Evolutionary conservation across 2,113 vertebrate genomes (phyloP).

Genomic region (Dicerorhinus sumatrensis): DNA sequence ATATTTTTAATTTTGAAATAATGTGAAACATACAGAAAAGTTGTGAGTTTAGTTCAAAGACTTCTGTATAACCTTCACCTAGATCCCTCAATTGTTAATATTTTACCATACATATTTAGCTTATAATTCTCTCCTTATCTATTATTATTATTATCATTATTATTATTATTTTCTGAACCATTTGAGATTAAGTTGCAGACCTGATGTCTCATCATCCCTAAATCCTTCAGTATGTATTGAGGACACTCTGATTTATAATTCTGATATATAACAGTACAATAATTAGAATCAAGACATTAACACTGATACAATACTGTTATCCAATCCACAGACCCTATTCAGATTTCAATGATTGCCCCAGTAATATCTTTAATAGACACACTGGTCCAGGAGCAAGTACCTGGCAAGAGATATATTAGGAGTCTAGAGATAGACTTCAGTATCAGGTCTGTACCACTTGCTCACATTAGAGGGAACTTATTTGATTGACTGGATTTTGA

Average conservation of each 20-base stretch:
- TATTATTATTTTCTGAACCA: constrained; percentile 17
- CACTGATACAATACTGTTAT: background rate
- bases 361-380: background rate
- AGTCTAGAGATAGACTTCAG: background rate
- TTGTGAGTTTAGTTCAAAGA: background rate
- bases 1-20: constrained; percentile 38
- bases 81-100: background rate
- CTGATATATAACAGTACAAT: background rate
- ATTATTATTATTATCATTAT: background rate
- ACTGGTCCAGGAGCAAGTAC: background rate
- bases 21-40: constrained; percentile 6
- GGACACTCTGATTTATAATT: background rate
- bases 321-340: background rate
- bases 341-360: background rate
- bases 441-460: background rate
- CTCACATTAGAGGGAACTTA: background rate
- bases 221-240: background rate
- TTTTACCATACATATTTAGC: constrained; percentile 13
- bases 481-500: constrained; percentile 15
- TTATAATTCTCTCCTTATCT: background rate
- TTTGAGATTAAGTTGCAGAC: constrained; percentile 40
- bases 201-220: background rate
- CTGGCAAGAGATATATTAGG: background rate
- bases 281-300: background rate
- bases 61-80: background rate